These are phyloP conservation scores for Listronotus oregonensis DNA, from an alignment of 1,140 invertebrate species.

Conservation along the genomic window DNA sequence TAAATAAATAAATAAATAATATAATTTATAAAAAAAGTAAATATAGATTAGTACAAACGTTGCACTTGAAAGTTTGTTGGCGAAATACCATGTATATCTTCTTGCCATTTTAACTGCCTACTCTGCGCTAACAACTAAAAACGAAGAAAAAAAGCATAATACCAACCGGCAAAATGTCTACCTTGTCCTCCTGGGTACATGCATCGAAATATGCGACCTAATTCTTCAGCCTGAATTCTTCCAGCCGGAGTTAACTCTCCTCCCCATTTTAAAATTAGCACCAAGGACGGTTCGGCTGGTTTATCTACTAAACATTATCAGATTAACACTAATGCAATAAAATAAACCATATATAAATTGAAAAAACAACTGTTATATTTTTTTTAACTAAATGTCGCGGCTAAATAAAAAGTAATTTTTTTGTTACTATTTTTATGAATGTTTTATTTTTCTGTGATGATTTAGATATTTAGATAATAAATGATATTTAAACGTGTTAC, in stretches of 20 bases:
- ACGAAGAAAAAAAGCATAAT: conserved; percentile 54
- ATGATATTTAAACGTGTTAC: too few species aligned
- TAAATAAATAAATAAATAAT: too few species aligned
- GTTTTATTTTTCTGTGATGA: too few species aligned
- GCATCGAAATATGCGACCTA: conserved; percentile 97
- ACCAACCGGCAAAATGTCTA: conserved; percentile 75
- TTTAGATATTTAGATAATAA: too few species aligned
- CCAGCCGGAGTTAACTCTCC: conserved; percentile 98
- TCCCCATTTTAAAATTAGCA: conserved; percentile 98
- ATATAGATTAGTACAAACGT: too few species aligned
- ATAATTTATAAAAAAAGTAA: too few species aligned
- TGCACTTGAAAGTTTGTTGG: too few species aligned
- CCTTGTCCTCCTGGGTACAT: conserved; percentile 95
- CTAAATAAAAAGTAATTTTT: too few species aligned
- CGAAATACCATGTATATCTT: background rate
- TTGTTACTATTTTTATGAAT: too few species aligned
- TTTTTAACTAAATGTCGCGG: too few species aligned
- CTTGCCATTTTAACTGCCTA: background rate
- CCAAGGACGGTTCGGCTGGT: conserved; percentile 84
- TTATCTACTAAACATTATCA: conserved; percentile 64
- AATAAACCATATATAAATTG: too few species aligned
- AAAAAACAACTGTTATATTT: too few species aligned
- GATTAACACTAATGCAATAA: conserved; percentile 29
- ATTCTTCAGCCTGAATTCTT: conserved; percentile 93
- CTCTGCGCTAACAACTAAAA: conserved; percentile 19